Evolutionary conservation across 2,888 invertebrate species (phyloP).

Genomic region (Globia sparganii): DNA sequence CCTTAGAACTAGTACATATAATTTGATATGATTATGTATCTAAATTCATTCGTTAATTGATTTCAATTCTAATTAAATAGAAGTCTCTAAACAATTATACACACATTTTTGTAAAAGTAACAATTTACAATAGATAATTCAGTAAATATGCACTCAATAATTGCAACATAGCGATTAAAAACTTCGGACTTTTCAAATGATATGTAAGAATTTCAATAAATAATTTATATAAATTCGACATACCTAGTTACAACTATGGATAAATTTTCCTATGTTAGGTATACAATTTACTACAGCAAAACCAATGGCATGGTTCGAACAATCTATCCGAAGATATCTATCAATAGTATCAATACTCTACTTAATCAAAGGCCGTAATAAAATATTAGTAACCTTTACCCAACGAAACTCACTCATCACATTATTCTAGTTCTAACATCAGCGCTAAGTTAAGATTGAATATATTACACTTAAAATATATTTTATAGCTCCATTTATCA

Average conservation of each 20-base stretch:
- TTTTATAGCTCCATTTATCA: slow-evolving; percentile 77
- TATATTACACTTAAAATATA: slow-evolving; percentile 72
- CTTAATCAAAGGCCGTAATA: slow-evolving; percentile 78
- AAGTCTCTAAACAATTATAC: slow-evolving; percentile 53
- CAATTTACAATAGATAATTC: slow-evolving; percentile 36
- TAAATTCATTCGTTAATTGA: slow-evolving; percentile 70
- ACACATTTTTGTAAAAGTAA: slow-evolving; percentile 50
- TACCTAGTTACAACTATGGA: slow-evolving; percentile 46
- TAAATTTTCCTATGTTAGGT: slow-evolving; percentile 54
- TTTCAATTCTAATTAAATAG: slow-evolving; percentile 59
- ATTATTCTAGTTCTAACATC: slow-evolving; percentile 59
- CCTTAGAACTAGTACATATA: slow-evolving; percentile 58
- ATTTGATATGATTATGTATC: slow-evolving; percentile 73
- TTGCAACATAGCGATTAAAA: slow-evolving; percentile 37
- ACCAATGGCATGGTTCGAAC: slow-evolving; percentile 74
- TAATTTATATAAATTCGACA: slow-evolving; percentile 56
- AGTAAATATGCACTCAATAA: slow-evolving; percentile 52
- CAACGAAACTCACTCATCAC: slow-evolving; percentile 56
- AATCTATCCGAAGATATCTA: slow-evolving; percentile 88
- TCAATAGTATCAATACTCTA: slow-evolving; percentile 78
- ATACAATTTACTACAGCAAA: slow-evolving; percentile 61
- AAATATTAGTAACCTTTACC: slow-evolving; percentile 68
- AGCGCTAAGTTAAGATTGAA: slow-evolving; percentile 52
- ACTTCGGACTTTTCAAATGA: slow-evolving; percentile 44
- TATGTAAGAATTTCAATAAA: slow-evolving; percentile 52